Conservation (phyloP, 2,797 vertebrate species). For the Siniperca undulata region DNA sequence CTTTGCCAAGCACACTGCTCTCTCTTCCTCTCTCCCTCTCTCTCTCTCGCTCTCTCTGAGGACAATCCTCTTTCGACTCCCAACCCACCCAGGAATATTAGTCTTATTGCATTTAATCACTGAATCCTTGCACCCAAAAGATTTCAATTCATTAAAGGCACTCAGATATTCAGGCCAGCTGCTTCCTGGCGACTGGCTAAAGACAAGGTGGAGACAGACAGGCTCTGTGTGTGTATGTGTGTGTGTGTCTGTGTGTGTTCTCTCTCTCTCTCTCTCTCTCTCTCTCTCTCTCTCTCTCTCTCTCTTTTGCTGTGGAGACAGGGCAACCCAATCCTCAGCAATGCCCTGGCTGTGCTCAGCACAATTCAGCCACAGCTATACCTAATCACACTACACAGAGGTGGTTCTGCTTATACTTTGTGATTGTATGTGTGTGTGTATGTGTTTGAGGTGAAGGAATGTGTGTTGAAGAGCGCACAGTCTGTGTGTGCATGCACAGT, state of each 20-base stretch:
- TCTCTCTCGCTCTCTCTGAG: constrained; percentile 71
- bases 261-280: neutral
- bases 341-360: constrained; percentile 82
- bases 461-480: constrained; percentile 37
- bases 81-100: constrained; percentile 91
- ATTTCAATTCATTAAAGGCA: constrained; percentile 92
- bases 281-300: neutral
- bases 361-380: constrained; percentile 81
- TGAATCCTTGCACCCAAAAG: constrained; percentile 85
- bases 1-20: constrained; percentile 66
- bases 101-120: constrained; percentile 93
- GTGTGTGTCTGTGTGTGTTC: constrained; percentile 36
- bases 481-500: constrained; percentile 22
- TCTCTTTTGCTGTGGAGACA: constrained; percentile 64
- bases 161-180: constrained; percentile 95
- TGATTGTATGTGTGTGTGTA: constrained; percentile 41
- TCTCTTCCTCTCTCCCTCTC: constrained; percentile 47
- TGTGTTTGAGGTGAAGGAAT: constrained; percentile 53
- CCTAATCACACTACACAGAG: constrained; percentile 84
- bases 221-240: constrained; percentile 61
- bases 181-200: constrained; percentile 90
- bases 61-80: constrained; percentile 82
- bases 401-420: constrained; percentile 72
- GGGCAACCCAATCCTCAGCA: constrained; percentile 86
- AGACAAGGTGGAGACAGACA: constrained; percentile 91